These are phyloP conservation scores for Glaucopsyche alexis DNA, from an alignment of 2,888 invertebrate genomes.

Conservation along the genomic window DNA sequence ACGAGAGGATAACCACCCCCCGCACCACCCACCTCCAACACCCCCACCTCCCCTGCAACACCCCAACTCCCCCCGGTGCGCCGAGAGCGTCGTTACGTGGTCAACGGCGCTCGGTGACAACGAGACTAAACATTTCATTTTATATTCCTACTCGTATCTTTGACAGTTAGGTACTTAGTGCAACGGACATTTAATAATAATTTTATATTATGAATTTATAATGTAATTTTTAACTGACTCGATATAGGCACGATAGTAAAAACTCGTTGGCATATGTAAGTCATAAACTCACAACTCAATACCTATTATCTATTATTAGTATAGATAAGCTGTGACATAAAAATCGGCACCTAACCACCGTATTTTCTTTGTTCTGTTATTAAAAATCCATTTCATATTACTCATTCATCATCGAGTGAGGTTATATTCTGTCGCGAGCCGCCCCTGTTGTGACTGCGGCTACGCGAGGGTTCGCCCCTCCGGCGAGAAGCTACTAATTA, in stretches of 20 bases:
- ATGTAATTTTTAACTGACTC: too few species aligned
- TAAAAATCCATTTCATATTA: too few species aligned
- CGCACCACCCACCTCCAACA: slow-evolving; percentile 22
- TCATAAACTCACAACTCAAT: too few species aligned
- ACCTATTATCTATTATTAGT: too few species aligned
- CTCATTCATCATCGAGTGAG: neutral
- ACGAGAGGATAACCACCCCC: slow-evolving; percentile 42
- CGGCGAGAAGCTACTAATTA: slow-evolving; percentile 26
- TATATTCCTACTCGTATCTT: neutral
- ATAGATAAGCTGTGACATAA: too few species aligned
- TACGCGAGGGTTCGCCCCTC: slow-evolving; percentile 7
- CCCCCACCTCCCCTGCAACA: slow-evolving; percentile 10
- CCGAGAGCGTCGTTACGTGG: slow-evolving; percentile 11
- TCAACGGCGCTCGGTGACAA: neutral
- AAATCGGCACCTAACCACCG: too few species aligned
- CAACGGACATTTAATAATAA: neutral
- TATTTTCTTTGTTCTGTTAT: too few species aligned
- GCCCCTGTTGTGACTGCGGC: neutral
- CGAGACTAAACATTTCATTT: neutral
- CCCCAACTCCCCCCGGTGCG: neutral
- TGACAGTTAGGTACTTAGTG: neutral
- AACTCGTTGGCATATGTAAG: too few species aligned
- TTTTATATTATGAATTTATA: neutral
- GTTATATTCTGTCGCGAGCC: slow-evolving; percentile 3
- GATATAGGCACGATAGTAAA: too few species aligned